phyloP scores from a whole-genome alignment of 2,888 invertebrate species.

The Hoplodrina ambigua region DNA sequence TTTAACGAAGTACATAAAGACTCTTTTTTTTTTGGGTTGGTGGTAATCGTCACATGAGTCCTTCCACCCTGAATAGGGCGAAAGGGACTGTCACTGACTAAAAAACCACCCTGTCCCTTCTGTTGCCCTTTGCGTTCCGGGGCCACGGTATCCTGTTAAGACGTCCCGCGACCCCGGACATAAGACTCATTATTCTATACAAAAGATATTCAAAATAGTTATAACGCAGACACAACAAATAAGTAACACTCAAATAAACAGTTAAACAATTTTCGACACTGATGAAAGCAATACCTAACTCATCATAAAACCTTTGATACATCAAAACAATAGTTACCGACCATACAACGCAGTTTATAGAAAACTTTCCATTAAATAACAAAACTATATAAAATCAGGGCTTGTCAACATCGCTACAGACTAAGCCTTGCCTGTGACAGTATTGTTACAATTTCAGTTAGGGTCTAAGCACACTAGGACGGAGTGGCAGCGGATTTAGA shows the following conservation, averaged over 20 bases:
- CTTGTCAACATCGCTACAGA: conserved; percentile 11
- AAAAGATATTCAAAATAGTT: conserved; percentile 11
- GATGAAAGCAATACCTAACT: background rate
- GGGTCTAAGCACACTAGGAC: too few relatives aligned
- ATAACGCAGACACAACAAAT: conserved; percentile 5
- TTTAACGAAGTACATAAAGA: too few relatives aligned
- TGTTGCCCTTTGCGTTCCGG: too few relatives aligned
- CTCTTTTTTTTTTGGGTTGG: too few relatives aligned
- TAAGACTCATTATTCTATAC: background rate
- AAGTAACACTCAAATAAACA: conserved; percentile 9
- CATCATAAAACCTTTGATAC: background rate
- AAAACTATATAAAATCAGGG: conserved; percentile 4
- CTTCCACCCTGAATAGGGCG: too few relatives aligned
- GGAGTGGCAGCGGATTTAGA: too few relatives aligned
- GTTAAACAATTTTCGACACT: background rate
- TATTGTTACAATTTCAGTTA: conserved; percentile 35
- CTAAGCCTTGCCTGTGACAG: conserved; percentile 34
- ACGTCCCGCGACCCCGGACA: too few relatives aligned
- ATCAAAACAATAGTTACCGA: background rate
- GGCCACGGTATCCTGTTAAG: too few relatives aligned
- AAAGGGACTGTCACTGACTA: too few relatives aligned
- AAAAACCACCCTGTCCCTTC: too few relatives aligned
- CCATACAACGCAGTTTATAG: background rate
- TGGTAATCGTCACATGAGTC: too few relatives aligned
- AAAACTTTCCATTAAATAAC: conserved; percentile 3